A percentile compares a stretch with the other conserved stretches of the same genome.
Conservation (phyloP, 2,888 invertebrate genomes). For the Schizaphis graminum region DNA sequence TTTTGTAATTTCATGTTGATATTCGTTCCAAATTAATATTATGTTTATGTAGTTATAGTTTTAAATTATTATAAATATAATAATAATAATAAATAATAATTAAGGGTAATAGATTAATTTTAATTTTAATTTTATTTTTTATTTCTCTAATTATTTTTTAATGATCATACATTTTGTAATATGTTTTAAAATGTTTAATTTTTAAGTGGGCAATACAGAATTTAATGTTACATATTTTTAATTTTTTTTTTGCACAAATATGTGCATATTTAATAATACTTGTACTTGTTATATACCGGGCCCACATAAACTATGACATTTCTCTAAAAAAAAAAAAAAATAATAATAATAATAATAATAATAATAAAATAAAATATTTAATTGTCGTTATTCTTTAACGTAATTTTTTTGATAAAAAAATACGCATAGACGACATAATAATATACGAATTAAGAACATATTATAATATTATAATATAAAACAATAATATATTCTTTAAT, state of each 20-base stretch:
- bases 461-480: background rate
- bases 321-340: background rate
- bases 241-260: too few species aligned
- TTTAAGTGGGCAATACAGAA: too few species aligned
- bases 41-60: background rate
- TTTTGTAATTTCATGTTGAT: background rate
- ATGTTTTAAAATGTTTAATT: too few species aligned
- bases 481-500: background rate
- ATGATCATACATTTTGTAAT: too few species aligned
- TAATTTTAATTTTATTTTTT: background rate
- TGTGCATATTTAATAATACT: too few species aligned
- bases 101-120: background rate
- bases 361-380: too few species aligned
- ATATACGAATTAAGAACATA: background rate
- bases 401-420: background rate
- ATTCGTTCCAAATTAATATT: background rate
- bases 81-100: background rate
- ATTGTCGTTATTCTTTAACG: background rate
- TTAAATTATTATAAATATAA: background rate
- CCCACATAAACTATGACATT: background rate
- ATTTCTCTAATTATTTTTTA: too few species aligned
- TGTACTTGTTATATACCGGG: too few species aligned
- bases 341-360: too few species aligned
- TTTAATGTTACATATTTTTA: too few species aligned
- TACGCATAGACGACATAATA: background rate